phyloP scores from a whole-genome alignment of 2,888 invertebrate species.

The Rambutsinella grinnellia region DNA sequence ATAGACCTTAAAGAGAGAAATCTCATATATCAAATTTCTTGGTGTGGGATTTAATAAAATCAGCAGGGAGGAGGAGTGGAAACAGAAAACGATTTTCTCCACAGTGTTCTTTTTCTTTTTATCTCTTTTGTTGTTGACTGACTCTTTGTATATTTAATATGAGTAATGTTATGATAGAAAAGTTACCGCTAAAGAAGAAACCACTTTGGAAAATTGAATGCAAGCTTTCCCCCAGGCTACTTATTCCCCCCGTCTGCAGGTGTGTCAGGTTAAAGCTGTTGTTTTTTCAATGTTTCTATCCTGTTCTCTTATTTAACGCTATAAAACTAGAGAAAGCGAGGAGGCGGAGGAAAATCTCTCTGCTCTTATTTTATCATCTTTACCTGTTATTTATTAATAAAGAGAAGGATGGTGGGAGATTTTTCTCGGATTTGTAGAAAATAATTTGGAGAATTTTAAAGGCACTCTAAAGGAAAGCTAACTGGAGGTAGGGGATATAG shows the following conservation, averaged over 20 bases:
- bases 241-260: not conserved
- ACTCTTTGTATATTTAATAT: not conserved
- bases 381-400: not conserved
- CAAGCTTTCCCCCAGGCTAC: slow-evolving; percentile 23
- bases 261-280: not conserved
- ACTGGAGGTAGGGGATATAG: no score
- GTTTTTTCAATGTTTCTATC: not conserved
- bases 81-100: not conserved
- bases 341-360: not conserved
- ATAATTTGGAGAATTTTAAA: no score
- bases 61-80: not conserved
- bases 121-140: not conserved
- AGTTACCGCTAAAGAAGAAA: not conserved
- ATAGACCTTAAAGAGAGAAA: no score
- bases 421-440: no score
- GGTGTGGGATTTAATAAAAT: no score
- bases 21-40: no score
- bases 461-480: no score
- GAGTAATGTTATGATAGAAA: not conserved
- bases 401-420: no score
- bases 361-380: no score
- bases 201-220: slow-evolving; percentile 45
- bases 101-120: not conserved
- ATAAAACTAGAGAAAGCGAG: not conserved
- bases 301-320: not conserved